phyloP scores from a whole-genome alignment of 2,797 vertebrate genomes.

The Anguilla obscura region DNA sequence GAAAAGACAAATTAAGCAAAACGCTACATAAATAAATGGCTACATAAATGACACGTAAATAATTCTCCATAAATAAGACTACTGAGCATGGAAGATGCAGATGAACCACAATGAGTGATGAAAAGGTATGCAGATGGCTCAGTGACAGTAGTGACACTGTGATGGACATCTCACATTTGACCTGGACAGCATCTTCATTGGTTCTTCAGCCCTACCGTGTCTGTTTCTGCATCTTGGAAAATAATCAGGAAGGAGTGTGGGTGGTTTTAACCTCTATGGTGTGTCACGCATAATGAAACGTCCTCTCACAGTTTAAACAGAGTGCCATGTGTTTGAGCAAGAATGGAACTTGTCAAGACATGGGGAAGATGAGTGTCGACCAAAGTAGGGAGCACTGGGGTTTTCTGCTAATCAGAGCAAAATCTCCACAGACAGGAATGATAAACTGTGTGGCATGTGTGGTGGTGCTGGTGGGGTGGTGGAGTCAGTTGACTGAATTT shows the following conservation, averaged over 20 bases:
- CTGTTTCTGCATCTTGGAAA: conserved; percentile 52
- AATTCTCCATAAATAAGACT: neutral
- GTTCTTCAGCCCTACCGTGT: conserved; percentile 60
- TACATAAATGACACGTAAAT: neutral
- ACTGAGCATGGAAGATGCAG: neutral
- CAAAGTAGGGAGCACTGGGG: neutral
- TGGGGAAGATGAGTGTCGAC: neutral
- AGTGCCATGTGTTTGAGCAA: conserved; percentile 48
- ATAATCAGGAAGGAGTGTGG: conserved; percentile 62
- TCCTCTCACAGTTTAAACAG: conserved; percentile 46
- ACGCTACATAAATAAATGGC: neutral
- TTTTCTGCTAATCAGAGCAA: neutral
- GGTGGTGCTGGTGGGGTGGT: no score
- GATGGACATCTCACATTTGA: conserved; percentile 43
- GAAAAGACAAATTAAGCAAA: no score
- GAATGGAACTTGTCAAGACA: neutral
- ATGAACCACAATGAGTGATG: conserved; percentile 8
- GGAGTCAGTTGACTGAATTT: neutral
- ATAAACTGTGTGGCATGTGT: neutral
- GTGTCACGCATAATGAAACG: conserved; percentile 42
- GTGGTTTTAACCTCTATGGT: conserved; percentile 61
- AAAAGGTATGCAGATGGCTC: conserved; percentile 59
- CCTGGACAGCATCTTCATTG: conserved; percentile 56
- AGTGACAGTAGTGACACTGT: conserved; percentile 36
- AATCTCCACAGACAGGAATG: neutral